phyloP scores from a whole-genome alignment of 2,797 vertebrate species.

The Crypturellus tataupa region DNA sequence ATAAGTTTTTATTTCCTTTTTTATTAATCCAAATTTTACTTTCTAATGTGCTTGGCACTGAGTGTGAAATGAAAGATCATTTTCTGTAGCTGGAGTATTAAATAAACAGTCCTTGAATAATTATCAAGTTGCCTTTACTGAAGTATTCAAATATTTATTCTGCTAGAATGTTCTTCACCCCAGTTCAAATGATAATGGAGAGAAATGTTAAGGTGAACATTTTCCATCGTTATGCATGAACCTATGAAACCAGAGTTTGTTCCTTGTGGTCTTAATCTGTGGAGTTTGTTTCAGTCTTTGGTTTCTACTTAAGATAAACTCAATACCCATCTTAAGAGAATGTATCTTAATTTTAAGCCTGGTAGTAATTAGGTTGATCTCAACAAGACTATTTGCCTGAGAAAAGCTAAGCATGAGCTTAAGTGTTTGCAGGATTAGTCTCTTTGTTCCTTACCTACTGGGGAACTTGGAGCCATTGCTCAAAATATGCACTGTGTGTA shows the following conservation, averaged over 20 bases:
- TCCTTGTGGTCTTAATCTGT: not conserved
- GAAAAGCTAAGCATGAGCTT: not conserved
- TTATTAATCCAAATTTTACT: not conserved
- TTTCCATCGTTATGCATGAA: not conserved
- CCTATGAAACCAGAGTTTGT: not conserved
- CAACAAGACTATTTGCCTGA: not conserved
- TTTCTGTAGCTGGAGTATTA: not conserved
- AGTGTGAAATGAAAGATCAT: not conserved
- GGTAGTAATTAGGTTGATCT: not conserved
- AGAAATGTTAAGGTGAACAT: not conserved
- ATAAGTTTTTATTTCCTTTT: not conserved
- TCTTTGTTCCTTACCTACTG: not conserved
- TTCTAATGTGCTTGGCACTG: not conserved
- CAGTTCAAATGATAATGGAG: not conserved
- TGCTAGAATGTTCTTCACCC: not conserved
- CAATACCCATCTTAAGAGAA: not conserved
- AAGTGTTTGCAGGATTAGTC: not conserved
- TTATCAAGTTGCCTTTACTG: not conserved
- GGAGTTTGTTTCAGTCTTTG: not conserved
- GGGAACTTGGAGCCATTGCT: not conserved
- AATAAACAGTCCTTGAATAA: not conserved
- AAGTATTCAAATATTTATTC: not conserved
- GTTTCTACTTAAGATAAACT: not conserved
- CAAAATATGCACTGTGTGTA: not conserved
- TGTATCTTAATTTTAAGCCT: not conserved